phyloP scores from a whole-genome alignment of 2,888 invertebrate species.

The Platypus cylindrus region DNA sequence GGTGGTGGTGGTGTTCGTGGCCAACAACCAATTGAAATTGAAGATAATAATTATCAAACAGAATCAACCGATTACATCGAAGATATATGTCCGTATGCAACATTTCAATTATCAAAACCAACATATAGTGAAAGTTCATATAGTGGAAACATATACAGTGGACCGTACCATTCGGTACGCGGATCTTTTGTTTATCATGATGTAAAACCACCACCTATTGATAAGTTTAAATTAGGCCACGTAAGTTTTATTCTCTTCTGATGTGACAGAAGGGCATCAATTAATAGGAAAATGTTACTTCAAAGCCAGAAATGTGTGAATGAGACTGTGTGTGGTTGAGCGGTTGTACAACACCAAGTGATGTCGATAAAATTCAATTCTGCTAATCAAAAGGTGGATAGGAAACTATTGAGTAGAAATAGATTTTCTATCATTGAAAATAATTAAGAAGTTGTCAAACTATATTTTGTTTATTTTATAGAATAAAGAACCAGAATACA shows the following conservation, averaged over 20 bases:
- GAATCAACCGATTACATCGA: constrained; percentile 69
- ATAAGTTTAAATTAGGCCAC: constrained; percentile 62
- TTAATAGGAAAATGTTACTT: too few relatives aligned
- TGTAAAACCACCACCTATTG: constrained; percentile 61
- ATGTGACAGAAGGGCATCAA: too few relatives aligned
- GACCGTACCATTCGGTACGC: constrained; percentile 74
- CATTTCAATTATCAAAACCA: constrained; percentile 72
- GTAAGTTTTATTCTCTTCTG: constrained; percentile 39
- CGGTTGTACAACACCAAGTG: too few relatives aligned
- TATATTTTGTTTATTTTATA: constrained; percentile 28
- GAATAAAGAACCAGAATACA: constrained; percentile 73
- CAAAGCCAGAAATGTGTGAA: too few relatives aligned
- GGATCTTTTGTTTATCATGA: constrained; percentile 85
- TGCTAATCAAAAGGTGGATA: too few relatives aligned
- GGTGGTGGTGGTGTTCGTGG: too few relatives aligned
- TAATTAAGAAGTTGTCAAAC: not conserved
- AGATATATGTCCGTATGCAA: constrained; percentile 87
- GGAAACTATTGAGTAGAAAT: too few relatives aligned
- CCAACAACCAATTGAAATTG: constrained; percentile 37
- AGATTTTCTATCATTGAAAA: too few relatives aligned
- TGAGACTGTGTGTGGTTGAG: too few relatives aligned
- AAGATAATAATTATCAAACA: constrained; percentile 40
- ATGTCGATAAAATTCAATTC: too few relatives aligned
- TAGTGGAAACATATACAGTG: constrained; percentile 78
- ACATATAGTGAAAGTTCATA: constrained; percentile 83